phyloP scores from a whole-genome alignment of 2,797 vertebrate species.

The Carcharodon carcharias region DNA sequence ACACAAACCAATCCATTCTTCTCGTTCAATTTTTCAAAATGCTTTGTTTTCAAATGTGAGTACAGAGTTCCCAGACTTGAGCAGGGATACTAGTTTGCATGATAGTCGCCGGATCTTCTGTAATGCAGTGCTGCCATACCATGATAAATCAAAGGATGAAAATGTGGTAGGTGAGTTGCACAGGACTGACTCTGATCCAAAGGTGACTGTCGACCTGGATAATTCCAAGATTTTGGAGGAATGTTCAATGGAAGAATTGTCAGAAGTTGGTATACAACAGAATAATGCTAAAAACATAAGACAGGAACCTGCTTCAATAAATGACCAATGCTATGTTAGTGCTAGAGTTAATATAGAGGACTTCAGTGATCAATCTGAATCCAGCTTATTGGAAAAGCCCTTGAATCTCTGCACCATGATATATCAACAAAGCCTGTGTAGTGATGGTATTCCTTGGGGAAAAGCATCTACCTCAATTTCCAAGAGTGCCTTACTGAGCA shows the following conservation, averaged over 20 bases:
- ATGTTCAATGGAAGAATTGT: neutral
- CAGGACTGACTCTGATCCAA: neutral
- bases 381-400: constrained; percentile 55
- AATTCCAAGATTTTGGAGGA: neutral
- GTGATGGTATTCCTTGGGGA: constrained; percentile 47
- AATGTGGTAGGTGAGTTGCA: neutral
- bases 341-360: neutral
- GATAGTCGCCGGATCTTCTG: constrained; percentile 40
- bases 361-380: constrained; percentile 20
- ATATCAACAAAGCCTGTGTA: constrained; percentile 13
- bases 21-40: constrained; percentile 48
- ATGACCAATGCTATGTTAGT: neutral
- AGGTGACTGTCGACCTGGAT: neutral
- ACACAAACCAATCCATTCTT: constrained; percentile 56
- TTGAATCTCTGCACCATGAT: constrained; percentile 72
- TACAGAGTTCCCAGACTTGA: constrained; percentile 53
- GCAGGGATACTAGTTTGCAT: constrained; percentile 42
- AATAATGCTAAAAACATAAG: neutral
- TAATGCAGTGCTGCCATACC: constrained; percentile 21
- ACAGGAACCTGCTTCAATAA: neutral
- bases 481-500: constrained; percentile 55
- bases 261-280: neutral
- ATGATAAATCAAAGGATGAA: constrained; percentile 41
- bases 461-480: constrained; percentile 54
- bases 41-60: constrained; percentile 45